Percentiles rank a stretch among this genome's conserved stretches.
Evolutionary conservation across 2,797 vertebrate species (phyloP).

Genomic region (Parotocinclus haroldoi): DNA sequence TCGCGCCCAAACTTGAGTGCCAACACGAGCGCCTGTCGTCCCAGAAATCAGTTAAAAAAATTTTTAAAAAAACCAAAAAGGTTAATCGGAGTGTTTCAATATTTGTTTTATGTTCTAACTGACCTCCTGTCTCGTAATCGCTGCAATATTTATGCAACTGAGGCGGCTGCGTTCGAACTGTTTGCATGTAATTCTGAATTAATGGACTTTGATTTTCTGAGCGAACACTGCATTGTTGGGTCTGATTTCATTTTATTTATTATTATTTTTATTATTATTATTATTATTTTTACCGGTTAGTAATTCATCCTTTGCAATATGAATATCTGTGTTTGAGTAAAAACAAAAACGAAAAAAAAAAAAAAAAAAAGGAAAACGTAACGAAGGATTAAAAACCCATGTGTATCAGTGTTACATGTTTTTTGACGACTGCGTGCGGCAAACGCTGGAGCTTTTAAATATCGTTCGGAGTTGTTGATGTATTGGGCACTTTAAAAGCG

Average conservation of each 20-base stretch:
- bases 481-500: slow-evolving; percentile 57
- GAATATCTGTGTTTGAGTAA: slow-evolving; percentile 49
- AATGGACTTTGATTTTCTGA: background rate
- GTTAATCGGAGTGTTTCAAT: too few relatives aligned
- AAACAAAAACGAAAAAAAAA: background rate
- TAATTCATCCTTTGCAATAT: slow-evolving; percentile 55
- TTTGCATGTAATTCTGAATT: slow-evolving; percentile 1
- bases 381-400: slow-evolving; percentile 42
- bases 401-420: slow-evolving; percentile 57
- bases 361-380: slow-evolving; percentile 1
- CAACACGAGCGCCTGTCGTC: too few relatives aligned
- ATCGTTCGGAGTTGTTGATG: slow-evolving; percentile 44
- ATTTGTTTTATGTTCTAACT: background rate
- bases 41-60: too few relatives aligned
- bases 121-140: background rate
- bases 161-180: slow-evolving; percentile 8
- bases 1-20: background rate
- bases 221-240: too few relatives aligned
- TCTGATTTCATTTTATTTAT: too few relatives aligned
- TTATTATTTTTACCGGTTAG: too few relatives aligned
- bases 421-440: slow-evolving; percentile 48
- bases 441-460: slow-evolving; percentile 54
- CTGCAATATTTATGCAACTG: slow-evolving; percentile 40
- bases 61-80: too few relatives aligned
- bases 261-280: too few relatives aligned